Percentiles rank a stretch among this genome's conserved stretches.
Conservation (phyloP, 2,888 invertebrate species). For the Orchestes rusci region DNA sequence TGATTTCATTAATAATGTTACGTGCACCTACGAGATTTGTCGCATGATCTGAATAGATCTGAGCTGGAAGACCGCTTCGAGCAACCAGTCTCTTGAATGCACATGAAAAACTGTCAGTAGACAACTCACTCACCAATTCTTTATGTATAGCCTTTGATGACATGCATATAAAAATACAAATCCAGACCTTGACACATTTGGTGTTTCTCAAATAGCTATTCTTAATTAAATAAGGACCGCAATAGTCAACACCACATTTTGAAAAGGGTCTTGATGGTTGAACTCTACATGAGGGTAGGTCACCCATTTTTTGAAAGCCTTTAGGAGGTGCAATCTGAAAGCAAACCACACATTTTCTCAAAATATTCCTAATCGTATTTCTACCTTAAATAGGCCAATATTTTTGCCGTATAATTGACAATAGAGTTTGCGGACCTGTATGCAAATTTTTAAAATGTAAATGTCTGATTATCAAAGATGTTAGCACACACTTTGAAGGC, state of each 20-base stretch:
- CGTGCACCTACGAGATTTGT: neutral
- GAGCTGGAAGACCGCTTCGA: neutral
- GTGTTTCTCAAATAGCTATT: neutral
- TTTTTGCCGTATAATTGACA: no score
- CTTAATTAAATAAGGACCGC: neutral
- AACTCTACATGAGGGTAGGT: neutral
- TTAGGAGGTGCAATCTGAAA: neutral
- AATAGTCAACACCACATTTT: neutral
- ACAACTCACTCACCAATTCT: neutral
- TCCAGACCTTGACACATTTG: neutral
- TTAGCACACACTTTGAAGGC: no score
- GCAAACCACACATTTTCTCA: neutral
- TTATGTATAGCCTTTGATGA: neutral
- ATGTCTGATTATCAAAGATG: no score
- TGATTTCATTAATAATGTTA: neutral
- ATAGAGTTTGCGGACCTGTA: no score
- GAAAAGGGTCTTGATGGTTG: neutral
- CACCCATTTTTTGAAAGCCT: slow-evolving; percentile 1
- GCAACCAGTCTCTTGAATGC: neutral
- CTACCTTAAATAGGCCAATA: no score
- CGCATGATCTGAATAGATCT: neutral
- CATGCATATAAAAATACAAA: neutral
- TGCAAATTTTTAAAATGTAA: no score
- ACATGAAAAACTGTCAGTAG: neutral
- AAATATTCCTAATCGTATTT: neutral